Evolutionary conservation across 1,140 invertebrate genomes (phyloP).

Genomic region (Lepidurus apus): DNA sequence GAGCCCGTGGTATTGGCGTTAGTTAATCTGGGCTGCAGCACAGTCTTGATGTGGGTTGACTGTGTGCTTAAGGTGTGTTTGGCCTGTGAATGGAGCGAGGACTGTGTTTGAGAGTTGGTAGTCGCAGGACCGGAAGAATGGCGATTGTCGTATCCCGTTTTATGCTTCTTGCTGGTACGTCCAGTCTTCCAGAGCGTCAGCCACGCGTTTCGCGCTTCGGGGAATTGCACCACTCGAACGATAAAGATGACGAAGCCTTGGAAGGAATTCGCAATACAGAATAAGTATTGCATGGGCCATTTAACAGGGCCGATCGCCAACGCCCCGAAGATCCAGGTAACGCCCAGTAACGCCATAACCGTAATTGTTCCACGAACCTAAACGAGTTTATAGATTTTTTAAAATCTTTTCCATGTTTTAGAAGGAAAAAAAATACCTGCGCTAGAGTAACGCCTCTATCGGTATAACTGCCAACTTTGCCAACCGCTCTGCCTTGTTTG

Average conservation of each 20-base stretch:
- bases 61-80: conserved; percentile 5
- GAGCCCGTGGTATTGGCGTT: background rate
- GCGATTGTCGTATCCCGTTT: conserved; percentile 24
- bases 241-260: conserved; percentile 53
- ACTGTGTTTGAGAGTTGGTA: conserved; percentile 25
- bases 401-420: no score
- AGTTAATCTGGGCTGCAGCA: background rate
- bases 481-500: conserved; percentile 42
- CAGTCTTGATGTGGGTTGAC: conserved; percentile 4
- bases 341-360: conserved; percentile 51
- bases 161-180: conserved; percentile 40
- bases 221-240: conserved; percentile 50
- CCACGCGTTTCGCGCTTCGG: conserved; percentile 50
- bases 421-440: conserved; percentile 35
- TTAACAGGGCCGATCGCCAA: conserved; percentile 48
- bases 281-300: conserved; percentile 50
- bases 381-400: conserved; percentile 29
- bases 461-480: conserved; percentile 31
- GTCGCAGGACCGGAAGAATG: conserved; percentile 32
- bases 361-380: conserved; percentile 52
- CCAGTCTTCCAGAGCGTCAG: conserved; percentile 46
- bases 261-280: conserved; percentile 50
- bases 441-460: conserved; percentile 35
- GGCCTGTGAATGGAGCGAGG: conserved; percentile 22
- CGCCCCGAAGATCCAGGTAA: conserved; percentile 53